Evolutionary conservation across 2,797 vertebrate species (phyloP), one percentile per base, ranked within the genome.

Genomic region (Anomalospiza imberbis): DNA sequence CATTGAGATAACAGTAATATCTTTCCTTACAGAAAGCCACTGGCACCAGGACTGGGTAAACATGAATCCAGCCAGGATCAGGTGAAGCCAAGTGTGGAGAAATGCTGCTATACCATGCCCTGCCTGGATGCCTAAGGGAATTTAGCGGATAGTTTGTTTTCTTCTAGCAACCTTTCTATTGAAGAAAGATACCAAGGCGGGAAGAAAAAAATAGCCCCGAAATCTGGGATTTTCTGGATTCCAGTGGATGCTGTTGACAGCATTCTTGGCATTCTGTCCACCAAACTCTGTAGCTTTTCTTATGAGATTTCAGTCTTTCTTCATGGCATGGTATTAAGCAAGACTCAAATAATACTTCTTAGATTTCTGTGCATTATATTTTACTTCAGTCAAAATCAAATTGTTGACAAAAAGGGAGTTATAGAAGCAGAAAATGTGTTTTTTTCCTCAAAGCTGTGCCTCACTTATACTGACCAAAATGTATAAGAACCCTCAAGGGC

Each of bases 21-120:
- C 31, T 70, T 68, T 24, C 8, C 0, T 26, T 32, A 10, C 8
- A 31, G 38, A 85, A 63, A 65, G 10, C 17, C 29, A 10, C 67
- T 50, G 13, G 10, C 21, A 42, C 13, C 12, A 17, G 19, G 44
- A 5, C 13, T 51, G 65, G 16, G 20, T 28, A 54, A 57, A 10
- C 7, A 13, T 12, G 24, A 68, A 53, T 61, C 29, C 34, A 86
- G 25, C 17, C 26, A 51, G 21, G 10, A 13, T 50, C 65, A 78
- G 67, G 9, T 0, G 0, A 55, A 36, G 22, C 28, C 63, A 73
- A 68, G 8, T 1, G 0, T 73, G 28, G 13, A 70, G n/a, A 83
- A 90, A 54, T 75, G 17, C 7, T 32, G 2, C 6, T 44, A 1
- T 10, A 40, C 9, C 13, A 61, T 58, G 38, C 53, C 4, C 1